Evolutionary conservation across 1,140 invertebrate species (phyloP).

Genomic region (Eumaeus atala): DNA sequence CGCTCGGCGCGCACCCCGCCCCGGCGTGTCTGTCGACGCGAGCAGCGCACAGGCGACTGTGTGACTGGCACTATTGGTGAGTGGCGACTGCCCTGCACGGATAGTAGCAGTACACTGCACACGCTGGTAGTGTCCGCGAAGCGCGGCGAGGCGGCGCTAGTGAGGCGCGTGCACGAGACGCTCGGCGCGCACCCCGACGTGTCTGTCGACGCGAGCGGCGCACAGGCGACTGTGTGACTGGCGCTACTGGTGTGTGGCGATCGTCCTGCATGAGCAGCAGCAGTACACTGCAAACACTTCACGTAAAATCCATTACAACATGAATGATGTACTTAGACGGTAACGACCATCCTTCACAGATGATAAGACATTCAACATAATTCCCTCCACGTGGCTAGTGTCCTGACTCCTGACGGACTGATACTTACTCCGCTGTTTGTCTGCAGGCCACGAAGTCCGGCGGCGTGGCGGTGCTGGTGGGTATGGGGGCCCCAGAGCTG

Average conservation of each 20-base stretch:
- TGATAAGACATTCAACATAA: too few relatives aligned
- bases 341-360: too few relatives aligned
- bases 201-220: conserved; percentile 92
- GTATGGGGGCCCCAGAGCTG: conserved; percentile 86
- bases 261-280: too few relatives aligned
- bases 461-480: conserved; percentile 89
- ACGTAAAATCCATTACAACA: too few relatives aligned
- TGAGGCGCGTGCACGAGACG: conserved; percentile 33
- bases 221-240: conserved; percentile 83
- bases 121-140: too few relatives aligned
- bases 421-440: not conserved
- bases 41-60: conserved; percentile 88
- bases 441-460: conserved; percentile 87
- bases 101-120: too few relatives aligned
- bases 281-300: too few relatives aligned
- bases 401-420: too few relatives aligned
- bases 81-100: conserved; percentile 22
- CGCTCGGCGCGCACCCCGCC: conserved; percentile 82
- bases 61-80: conserved; percentile 83
- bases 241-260: conserved; percentile 80
- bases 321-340: too few relatives aligned
- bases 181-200: conserved; percentile 84
- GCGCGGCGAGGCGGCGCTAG: not conserved
- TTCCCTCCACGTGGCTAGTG: too few relatives aligned
- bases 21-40: conserved; percentile 90